Evolutionary conservation across 2,113 vertebrate species (phyloP), one percentile per base, ranked within the genome.

Genomic region (Archocentrus centrarchus): DNA sequence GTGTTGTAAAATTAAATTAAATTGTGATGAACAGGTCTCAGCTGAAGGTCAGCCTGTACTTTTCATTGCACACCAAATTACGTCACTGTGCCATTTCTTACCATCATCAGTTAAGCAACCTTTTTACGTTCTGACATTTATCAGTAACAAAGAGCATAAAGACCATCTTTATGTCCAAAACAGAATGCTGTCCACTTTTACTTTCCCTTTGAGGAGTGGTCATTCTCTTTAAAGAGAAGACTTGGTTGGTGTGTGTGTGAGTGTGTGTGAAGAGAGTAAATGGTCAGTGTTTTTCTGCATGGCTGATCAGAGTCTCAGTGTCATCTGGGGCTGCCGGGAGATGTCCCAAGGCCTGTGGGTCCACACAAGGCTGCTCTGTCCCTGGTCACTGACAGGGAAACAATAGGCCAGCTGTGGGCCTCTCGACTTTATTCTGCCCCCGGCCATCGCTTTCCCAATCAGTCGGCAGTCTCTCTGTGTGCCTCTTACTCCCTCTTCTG

Each of bases 321-420:
- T 94, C 88, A 91, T 91, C 88, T 91, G 93, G 96, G 86, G 93
- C 93, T 90, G 89, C 93, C 59, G 83, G 92, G 96, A 95, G 95
- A 96, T 78, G 94, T 94, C 94, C 93, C 95, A 94, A 89, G 75
- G 89, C 81, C 84, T 86, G 82, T 62, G 79, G 37, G 82, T 85
- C 92, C 80, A 88, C 87, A 96, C 94, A 96, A 93, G 92, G 93
- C 80, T 4, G 79, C 94, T 94, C 95, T 96, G 95, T 96, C 90
- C 83, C 68, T 66, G 91, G 88, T 79, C 75, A 89, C 70, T 92
- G 86, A 90, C 87, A 70, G 84, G 87, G 78, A 84, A 93, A 96
- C 95, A 96, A 95, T 92, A 88, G 85, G 70, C 75, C 90, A 89
- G 89, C 89, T 95, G 94, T 93, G 86, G 87, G 82, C 70, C 80